Percentiles rank a stretch among this genome's conserved stretches.
phyloP scores from a whole-genome alignment of 2,888 invertebrate species.

The Brenthis daphne region DNA sequence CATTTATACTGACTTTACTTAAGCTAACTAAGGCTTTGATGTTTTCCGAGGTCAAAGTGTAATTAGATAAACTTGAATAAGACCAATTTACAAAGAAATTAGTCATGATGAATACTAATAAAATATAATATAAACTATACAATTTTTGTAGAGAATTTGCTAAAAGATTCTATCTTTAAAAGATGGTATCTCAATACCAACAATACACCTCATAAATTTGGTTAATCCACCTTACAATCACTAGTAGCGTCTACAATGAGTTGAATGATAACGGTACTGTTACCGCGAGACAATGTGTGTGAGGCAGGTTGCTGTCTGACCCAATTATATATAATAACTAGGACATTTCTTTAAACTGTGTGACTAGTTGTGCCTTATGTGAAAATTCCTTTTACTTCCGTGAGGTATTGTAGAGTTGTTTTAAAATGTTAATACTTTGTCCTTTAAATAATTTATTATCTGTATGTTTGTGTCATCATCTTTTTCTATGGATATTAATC shows the following conservation, averaged over 20 bases:
- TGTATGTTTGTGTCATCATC: too few species aligned
- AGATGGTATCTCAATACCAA: neutral
- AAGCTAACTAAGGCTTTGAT: slow-evolving; percentile 15
- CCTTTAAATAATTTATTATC: too few species aligned
- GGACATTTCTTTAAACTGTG: slow-evolving; percentile 70
- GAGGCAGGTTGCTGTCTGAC: slow-evolving; percentile 80
- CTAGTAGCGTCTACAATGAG: slow-evolving; percentile 61
- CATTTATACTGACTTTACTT: neutral
- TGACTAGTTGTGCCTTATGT: slow-evolving; percentile 39
- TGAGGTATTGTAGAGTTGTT: slow-evolving; percentile 4
- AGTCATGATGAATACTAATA: neutral
- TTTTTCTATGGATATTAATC: too few species aligned
- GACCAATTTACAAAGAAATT: slow-evolving; percentile 3
- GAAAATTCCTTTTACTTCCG: neutral
- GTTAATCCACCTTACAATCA: slow-evolving; percentile 55
- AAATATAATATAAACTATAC: too few species aligned
- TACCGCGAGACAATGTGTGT: slow-evolving; percentile 75
- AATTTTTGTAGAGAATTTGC: neutral
- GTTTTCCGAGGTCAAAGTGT: slow-evolving; percentile 46
- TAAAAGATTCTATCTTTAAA: neutral
- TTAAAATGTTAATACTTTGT: too few species aligned
- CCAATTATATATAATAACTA: slow-evolving; percentile 72
- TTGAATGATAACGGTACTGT: slow-evolving; percentile 77
- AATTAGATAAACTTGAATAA: slow-evolving; percentile 37
- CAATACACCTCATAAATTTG: neutral